Conservation (phyloP, 2,113 vertebrate species). For the Macheiramphus alcinus region DNA sequence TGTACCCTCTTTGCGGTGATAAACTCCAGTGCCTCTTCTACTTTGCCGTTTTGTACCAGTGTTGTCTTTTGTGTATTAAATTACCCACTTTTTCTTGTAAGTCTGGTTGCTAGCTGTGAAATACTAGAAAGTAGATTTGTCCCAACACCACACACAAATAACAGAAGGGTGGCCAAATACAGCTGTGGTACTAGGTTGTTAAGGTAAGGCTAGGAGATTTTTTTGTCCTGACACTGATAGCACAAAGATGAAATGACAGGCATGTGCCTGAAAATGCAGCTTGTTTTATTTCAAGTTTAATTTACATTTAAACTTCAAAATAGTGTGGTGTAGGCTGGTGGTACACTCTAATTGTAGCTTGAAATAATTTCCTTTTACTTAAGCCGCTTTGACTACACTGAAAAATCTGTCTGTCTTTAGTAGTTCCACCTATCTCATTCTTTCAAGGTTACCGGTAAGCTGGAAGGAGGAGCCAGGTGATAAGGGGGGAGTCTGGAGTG, state of each 20-base stretch:
- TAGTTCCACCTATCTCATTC: not conserved
- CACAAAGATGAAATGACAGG: not conserved
- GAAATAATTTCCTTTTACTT: not conserved
- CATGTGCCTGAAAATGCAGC: not conserved
- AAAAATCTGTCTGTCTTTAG: not conserved
- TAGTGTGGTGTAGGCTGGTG: not conserved
- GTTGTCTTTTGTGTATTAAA: not conserved
- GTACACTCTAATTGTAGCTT: not conserved
- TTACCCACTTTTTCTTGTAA: not conserved
- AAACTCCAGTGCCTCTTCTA: not conserved
- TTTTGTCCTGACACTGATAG: not conserved
- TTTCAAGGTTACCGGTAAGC: not conserved
- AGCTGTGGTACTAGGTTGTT: fast-evolving
- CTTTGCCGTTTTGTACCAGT: not conserved
- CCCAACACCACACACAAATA: not conserved
- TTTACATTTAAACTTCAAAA: not conserved
- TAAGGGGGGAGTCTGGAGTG: not conserved
- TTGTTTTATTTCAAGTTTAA: not conserved
- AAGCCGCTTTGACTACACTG: not conserved
- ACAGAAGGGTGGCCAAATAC: not conserved
- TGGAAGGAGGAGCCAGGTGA: not conserved
- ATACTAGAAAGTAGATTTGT: not conserved
- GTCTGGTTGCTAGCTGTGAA: not conserved
- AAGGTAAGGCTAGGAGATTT: not conserved
- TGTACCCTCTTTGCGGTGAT: fast-evolving